Evolutionary conservation across 2,113 vertebrate genomes (phyloP).

Genomic region (Syngnathus typhle): DNA sequence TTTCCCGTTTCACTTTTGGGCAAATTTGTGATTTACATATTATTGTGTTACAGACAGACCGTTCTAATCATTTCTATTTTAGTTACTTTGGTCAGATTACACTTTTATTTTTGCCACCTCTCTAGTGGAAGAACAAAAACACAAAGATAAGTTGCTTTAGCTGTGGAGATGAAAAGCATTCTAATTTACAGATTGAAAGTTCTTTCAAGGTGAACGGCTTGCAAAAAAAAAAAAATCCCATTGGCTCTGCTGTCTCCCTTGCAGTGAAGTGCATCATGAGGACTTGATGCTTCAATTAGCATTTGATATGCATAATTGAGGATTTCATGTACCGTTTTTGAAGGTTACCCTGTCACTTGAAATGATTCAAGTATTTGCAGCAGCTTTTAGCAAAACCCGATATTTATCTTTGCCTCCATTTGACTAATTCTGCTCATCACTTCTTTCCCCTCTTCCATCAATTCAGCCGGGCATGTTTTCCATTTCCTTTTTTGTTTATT

Average conservation of each 20-base stretch:
- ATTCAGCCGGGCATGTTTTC: neutral
- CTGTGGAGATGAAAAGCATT: neutral
- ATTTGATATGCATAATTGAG: slow-evolving; percentile 43
- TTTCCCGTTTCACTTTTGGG: too few relatives aligned
- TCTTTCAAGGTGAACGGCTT: neutral
- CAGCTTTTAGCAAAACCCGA: slow-evolving; percentile 8
- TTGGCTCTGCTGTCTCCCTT: slow-evolving; percentile 20
- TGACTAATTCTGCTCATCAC: neutral
- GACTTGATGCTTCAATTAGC: slow-evolving; percentile 44
- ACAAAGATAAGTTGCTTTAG: neutral
- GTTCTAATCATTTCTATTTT: too few relatives aligned
- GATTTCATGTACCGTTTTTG: slow-evolving; percentile 26
- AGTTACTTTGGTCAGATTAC: neutral
- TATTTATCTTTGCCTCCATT: slow-evolving; percentile 4
- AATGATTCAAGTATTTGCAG: slow-evolving; percentile 37
- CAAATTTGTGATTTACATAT: neutral
- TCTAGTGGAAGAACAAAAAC: neutral
- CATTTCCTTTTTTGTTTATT: neutral
- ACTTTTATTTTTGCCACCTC: neutral
- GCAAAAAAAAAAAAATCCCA: too few relatives aligned
- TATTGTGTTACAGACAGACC: neutral
- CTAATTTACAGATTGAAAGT: neutral
- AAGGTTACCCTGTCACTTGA: slow-evolving; percentile 40
- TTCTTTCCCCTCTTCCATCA: neutral
- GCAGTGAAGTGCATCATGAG: slow-evolving; percentile 13